These are phyloP conservation scores for Dolichoris vasculosae DNA, from an alignment of 1,140 invertebrate species.

Conservation along the genomic window DNA sequence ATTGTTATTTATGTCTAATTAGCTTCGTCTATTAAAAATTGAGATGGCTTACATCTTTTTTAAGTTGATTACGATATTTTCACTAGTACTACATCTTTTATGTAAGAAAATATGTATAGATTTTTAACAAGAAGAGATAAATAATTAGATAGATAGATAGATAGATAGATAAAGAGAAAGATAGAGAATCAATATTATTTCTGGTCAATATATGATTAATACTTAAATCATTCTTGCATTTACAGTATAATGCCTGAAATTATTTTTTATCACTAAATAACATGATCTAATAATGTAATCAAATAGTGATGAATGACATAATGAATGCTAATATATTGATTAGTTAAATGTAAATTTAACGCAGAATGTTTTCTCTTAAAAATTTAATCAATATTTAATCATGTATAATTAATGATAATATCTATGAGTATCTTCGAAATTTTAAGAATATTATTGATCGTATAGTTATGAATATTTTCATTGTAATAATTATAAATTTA, in stretches of 20 bases:
- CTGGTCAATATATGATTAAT: slow-evolving; percentile 22
- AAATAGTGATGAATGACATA: no score
- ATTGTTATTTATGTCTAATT: not conserved
- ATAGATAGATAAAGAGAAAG: not conserved
- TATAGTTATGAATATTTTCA: no score
- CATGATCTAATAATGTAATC: not conserved
- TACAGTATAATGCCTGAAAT: no score
- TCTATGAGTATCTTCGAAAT: not conserved
- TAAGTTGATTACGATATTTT: not conserved
- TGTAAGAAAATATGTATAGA: not conserved
- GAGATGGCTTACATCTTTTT: not conserved
- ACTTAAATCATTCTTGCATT: not conserved
- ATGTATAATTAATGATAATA: not conserved
- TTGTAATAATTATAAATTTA: not conserved
- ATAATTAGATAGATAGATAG: not conserved
- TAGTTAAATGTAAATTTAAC: not conserved
- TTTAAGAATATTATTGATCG: not conserved
- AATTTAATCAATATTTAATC: not conserved
- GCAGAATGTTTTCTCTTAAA: not conserved
- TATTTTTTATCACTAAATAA: slow-evolving; percentile 10
- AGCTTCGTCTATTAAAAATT: not conserved
- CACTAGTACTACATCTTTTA: slow-evolving; percentile 4
- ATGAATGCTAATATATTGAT: not conserved
- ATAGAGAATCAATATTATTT: slow-evolving; percentile 1
- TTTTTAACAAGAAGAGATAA: not conserved